These are phyloP conservation scores for Thyatira batis DNA, from an alignment of 2,888 invertebrate species.

Conservation along the genomic window DNA sequence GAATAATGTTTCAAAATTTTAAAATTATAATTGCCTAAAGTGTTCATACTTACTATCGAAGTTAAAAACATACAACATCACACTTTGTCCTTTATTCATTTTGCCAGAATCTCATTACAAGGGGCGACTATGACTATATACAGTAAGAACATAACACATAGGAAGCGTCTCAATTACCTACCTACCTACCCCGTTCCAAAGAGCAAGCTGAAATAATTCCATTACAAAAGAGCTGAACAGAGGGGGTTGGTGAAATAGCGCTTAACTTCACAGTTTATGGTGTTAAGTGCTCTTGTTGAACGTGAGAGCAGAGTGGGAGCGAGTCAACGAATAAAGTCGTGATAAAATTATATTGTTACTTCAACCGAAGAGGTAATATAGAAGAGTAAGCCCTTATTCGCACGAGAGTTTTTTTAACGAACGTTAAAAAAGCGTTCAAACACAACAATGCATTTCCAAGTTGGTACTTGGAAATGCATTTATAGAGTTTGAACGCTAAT, in stretches of 20 bases:
- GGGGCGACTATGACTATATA: background rate
- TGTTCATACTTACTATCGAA: too few relatives aligned
- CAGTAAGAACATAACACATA: background rate
- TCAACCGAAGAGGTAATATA: background rate
- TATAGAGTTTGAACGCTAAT: too few relatives aligned
- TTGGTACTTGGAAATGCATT: too few relatives aligned
- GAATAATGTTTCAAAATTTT: too few relatives aligned
- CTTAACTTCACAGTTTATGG: conserved; percentile 29
- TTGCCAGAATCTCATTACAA: too few relatives aligned
- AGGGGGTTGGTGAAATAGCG: conserved; percentile 13
- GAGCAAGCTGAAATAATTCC: conserved; percentile 9
- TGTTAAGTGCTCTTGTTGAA: conserved; percentile 30
- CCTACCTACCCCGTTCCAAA: background rate
- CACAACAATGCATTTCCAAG: too few relatives aligned
- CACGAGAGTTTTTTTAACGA: too few relatives aligned
- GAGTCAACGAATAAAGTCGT: background rate
- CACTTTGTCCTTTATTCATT: too few relatives aligned
- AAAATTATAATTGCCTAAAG: too few relatives aligned
- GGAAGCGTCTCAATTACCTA: background rate
- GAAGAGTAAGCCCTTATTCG: too few relatives aligned
- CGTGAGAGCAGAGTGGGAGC: conserved; percentile 1
- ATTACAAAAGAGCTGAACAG: conserved; percentile 13
- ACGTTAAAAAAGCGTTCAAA: too few relatives aligned
- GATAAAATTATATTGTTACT: background rate
- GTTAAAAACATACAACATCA: too few relatives aligned